These are phyloP conservation scores for Rhabdornis inornatus DNA, from an alignment of 2,113 vertebrate genomes.

Conservation along the genomic window DNA sequence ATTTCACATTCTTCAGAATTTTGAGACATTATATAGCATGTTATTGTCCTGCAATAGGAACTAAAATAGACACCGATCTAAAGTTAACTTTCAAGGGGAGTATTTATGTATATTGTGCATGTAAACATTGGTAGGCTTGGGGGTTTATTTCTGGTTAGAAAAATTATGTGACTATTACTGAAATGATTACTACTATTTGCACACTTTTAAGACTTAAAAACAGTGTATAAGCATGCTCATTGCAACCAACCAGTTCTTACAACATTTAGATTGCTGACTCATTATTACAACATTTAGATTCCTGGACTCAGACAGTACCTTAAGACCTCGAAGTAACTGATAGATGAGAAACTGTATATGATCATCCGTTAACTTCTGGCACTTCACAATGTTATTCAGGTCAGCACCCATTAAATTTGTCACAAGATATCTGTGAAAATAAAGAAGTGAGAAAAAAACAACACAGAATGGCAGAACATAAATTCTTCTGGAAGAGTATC, in stretches of 20 bases:
- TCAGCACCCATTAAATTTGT: constrained; percentile 98
- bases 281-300: not conserved
- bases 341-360: constrained; percentile 98
- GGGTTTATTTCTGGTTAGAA: not conserved
- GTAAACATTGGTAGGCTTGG: not conserved
- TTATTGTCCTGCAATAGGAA: not conserved
- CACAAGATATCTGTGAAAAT: constrained; percentile 87
- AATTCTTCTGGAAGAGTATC: not conserved
- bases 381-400: constrained; percentile 97
- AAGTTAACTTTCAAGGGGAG: not conserved
- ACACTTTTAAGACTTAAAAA: not conserved
- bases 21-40: not conserved
- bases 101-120: not conserved
- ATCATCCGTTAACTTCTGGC: constrained; percentile 93
- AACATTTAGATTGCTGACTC: not conserved
- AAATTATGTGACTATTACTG: not conserved
- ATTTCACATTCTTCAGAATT: not conserved
- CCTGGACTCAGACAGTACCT: constrained; percentile 73
- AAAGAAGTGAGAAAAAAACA: not conserved
- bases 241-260: not conserved
- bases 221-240: not conserved
- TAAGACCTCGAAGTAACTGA: constrained; percentile 94
- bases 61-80: not conserved
- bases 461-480: not conserved
- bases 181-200: not conserved